These are phyloP conservation scores for Mycalesis mineus DNA, from an alignment of 2,888 invertebrate species.

Conservation along the genomic window DNA sequence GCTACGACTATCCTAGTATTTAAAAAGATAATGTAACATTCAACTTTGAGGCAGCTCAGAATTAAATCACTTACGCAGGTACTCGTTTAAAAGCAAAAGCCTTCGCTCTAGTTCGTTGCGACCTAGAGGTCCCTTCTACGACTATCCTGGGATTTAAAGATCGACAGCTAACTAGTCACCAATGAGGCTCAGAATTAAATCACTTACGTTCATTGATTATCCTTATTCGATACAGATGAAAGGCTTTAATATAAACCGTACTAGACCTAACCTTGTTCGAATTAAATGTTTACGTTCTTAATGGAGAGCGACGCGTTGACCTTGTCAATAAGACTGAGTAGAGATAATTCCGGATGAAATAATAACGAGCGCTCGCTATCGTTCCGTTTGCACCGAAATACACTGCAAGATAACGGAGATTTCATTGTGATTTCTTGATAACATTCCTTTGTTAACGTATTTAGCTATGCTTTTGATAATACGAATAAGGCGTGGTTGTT, in stretches of 20 bases:
- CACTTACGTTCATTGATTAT: constrained; percentile 17
- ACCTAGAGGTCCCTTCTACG: too few relatives aligned
- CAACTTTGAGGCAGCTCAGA: too few relatives aligned
- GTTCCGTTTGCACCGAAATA: constrained; percentile 1
- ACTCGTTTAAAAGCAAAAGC: too few relatives aligned
- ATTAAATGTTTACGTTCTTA: constrained; percentile 34
- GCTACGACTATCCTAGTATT: too few relatives aligned
- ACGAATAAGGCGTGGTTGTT: too few relatives aligned
- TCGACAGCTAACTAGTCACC: too few relatives aligned
- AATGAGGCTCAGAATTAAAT: neutral
- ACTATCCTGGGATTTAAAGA: too few relatives aligned
- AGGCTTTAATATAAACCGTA: constrained; percentile 29
- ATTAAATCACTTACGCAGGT: too few relatives aligned
- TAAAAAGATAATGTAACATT: too few relatives aligned
- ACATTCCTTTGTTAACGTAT: neutral
- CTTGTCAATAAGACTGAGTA: constrained; percentile 50
- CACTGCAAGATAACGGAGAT: constrained; percentile 1
- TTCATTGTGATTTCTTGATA: neutral
- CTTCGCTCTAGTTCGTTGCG: too few relatives aligned
- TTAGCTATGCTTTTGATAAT: too few relatives aligned
- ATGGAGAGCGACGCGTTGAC: constrained; percentile 39
- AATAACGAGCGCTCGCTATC: constrained; percentile 28
- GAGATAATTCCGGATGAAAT: constrained; percentile 49
- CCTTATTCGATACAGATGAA: constrained; percentile 23
- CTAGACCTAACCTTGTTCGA: constrained; percentile 33